A percentile compares a stretch with the other conserved stretches of the same genome.
Evolutionary conservation across 2,113 vertebrate genomes (phyloP).

Genomic region (Thunnus thynnus): DNA sequence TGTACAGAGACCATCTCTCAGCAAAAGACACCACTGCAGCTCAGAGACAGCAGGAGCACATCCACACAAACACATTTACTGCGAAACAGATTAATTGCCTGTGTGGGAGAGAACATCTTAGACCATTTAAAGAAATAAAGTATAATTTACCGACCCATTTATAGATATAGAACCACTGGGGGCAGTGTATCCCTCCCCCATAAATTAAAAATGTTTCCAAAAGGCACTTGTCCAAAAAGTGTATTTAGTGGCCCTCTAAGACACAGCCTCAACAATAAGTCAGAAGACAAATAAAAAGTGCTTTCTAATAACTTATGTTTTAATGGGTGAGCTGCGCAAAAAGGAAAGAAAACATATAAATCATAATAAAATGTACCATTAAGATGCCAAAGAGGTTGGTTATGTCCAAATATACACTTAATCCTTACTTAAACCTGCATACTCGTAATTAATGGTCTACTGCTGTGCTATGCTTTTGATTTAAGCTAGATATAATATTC

Average conservation of each 20-base stretch:
- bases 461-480: neutral
- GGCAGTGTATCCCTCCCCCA: neutral
- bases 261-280: neutral
- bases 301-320: neutral
- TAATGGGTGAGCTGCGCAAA: neutral
- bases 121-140: slow-evolving; percentile 25
- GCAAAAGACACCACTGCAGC: slow-evolving; percentile 26
- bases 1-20: slow-evolving; percentile 27
- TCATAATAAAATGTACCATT: neutral
- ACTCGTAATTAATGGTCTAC: neutral
- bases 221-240: neutral
- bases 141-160: slow-evolving; percentile 12
- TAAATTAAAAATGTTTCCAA: neutral
- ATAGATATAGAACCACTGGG: neutral
- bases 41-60: slow-evolving; percentile 12
- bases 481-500: neutral
- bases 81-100: slow-evolving; percentile 22
- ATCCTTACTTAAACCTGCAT: neutral
- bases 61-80: slow-evolving; percentile 6
- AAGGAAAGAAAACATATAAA: neutral
- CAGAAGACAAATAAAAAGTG: neutral
- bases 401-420: neutral
- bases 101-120: slow-evolving; percentile 27
- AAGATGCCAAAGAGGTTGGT: neutral
- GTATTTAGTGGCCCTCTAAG: slow-evolving; percentile 3